Base-by-base conservation (phyloP, 2,113 vertebrate species). In the Malurus melanocephalus region DNA sequence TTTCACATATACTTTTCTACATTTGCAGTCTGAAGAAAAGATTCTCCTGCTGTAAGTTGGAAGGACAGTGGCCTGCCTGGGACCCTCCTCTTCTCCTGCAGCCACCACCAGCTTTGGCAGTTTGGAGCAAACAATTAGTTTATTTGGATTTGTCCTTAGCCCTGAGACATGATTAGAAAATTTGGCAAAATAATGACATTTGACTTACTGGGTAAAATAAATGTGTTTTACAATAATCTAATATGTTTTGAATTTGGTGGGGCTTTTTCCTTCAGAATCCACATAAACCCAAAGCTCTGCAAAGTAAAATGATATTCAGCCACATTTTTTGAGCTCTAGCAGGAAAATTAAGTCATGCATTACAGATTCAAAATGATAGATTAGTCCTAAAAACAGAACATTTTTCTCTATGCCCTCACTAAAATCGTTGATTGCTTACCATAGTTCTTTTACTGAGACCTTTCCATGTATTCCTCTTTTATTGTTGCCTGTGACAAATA, bases 331-430 rank as follows among this genome's bases (percentile, higher is more conserved):
- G 69, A 69, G 32, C 49, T 88, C 32, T 49, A 75, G 27, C 9
- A 85, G 51, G 49, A 84, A 88, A 92, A 93, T 57, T 76, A 87
- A 81, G 35, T 79, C 26, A 66, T 69, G 55, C 57, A 73, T 94
- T 92, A 81, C 66, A 61, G 53, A 84, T 68, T 21, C 32, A 79
- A 95, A 93, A 68, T 81, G 61, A 81, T 68, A 85, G 38, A 75
- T 92, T 79, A 57, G 17, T 78, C 26, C 24, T 75, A 43, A 6
- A 8, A 84, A 92, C 32, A 84, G 73, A 88, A 80, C 15, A 61
- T 90, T 94, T 86, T 90, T 84, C 42, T 67, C 65, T 32, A 27
- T 32, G 30, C 26, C 35, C 20, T 80, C 48, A 83, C n/a, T 16
- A 40, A 89, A 76, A 85, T 32, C 16, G 20, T 30, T 11, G 11